Evolutionary conservation across 2,888 invertebrate species (phyloP).

Genomic region (Cephus spinipes): DNA sequence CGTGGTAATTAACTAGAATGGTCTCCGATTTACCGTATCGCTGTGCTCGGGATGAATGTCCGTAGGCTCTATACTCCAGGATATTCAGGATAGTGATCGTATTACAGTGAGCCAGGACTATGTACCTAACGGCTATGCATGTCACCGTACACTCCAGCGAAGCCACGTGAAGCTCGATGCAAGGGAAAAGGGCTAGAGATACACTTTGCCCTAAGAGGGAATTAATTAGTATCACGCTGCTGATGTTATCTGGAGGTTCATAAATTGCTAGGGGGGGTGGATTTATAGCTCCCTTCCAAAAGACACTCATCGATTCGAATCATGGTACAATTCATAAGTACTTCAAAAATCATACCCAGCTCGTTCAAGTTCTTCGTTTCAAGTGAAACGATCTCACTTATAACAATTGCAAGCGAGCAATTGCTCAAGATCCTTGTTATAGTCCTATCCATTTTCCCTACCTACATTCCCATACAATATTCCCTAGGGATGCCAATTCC

Average conservation of each 20-base stretch:
- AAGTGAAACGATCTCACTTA: neutral
- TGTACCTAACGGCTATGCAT: neutral
- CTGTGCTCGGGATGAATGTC: neutral
- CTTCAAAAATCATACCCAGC: neutral
- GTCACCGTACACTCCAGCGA: neutral
- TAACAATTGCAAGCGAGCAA: neutral
- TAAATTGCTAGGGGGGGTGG: neutral
- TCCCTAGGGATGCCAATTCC: neutral
- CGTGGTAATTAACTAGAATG: slow-evolving; percentile 36
- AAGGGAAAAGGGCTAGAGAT: neutral
- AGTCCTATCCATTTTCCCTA: neutral
- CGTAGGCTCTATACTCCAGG: neutral
- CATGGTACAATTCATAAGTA: neutral
- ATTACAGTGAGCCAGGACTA: slow-evolving; percentile 3
- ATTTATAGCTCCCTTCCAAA: neutral
- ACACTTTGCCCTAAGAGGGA: slow-evolving; percentile 31
- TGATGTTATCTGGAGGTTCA: neutral
- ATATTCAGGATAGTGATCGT: slow-evolving; percentile 3
- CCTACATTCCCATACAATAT: neutral
- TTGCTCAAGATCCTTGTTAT: no score
- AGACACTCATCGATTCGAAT: neutral
- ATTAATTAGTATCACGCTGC: slow-evolving; percentile 38
- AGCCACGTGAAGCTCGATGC: neutral
- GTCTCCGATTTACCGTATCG: slow-evolving; percentile 6
- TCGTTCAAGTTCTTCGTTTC: neutral